Conservation (phyloP, 2,113 vertebrate species). For the Peromyscus leucopus region DNA sequence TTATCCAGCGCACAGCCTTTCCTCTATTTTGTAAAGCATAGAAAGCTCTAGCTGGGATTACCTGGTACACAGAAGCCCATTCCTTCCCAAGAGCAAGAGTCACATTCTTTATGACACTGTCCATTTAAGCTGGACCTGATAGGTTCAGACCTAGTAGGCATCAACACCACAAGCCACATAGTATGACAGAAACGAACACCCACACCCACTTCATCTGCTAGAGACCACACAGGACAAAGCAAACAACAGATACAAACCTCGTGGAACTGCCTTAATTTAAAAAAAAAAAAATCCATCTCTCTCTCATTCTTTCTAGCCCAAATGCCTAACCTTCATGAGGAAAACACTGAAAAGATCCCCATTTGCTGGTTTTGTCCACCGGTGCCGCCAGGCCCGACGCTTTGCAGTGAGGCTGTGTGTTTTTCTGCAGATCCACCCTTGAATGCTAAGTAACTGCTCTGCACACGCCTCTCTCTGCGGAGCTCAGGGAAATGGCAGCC, state of each 20-base stretch:
- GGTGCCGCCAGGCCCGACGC: conserved; percentile 65
- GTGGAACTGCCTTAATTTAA: conserved; percentile 8
- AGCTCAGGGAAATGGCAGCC: conserved; percentile 80
- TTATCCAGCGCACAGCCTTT: neutral
- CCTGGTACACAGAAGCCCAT: neutral
- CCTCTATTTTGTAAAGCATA: conserved; percentile 10
- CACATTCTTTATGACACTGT: neutral
- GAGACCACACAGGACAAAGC: conserved; percentile 62
- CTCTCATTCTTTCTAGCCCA: conserved; percentile 67
- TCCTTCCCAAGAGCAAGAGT: neutral
- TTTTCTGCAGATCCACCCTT: conserved; percentile 78
- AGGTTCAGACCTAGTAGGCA: neutral
- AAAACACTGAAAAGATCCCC: conserved; percentile 65
- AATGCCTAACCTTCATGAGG: conserved; percentile 70
- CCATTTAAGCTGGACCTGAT: neutral
- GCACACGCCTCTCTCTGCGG: conserved; percentile 71
- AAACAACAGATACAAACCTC: conserved; percentile 48
- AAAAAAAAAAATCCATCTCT: conserved; percentile 16
- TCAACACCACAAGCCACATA: conserved; percentile 31
- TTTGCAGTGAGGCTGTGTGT: conserved; percentile 61
- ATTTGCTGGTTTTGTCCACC: conserved; percentile 74
- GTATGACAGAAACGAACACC: neutral
- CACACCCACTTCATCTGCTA: conserved; percentile 10
- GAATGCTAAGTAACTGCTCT: conserved; percentile 79
- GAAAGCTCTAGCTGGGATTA: neutral